Percentiles rank a stretch among this genome's conserved stretches.
phyloP scores from a whole-genome alignment of 2,888 invertebrate species.

The Acanthosepion lycidas region DNA sequence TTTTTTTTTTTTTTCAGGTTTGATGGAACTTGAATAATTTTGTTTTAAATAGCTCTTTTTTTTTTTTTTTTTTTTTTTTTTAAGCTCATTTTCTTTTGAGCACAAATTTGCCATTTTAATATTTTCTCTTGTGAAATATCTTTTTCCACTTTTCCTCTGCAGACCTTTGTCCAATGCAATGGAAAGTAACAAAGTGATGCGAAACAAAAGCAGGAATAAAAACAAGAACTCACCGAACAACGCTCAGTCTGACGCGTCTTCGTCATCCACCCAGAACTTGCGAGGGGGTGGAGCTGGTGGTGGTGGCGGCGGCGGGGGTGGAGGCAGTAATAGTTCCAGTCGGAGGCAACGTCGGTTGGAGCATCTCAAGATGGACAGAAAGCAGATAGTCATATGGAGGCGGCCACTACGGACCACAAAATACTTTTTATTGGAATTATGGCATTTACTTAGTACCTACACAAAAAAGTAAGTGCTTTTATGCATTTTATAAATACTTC shows the following conservation, averaged over 20 bases:
- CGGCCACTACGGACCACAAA: conserved; percentile 85
- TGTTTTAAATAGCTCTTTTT: neutral
- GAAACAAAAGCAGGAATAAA: conserved; percentile 44
- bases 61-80: neutral
- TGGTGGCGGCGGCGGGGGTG: neutral
- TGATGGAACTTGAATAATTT: too few relatives aligned
- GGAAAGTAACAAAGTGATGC: conserved; percentile 46
- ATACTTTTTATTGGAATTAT: conserved; percentile 85
- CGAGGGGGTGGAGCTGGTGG: neutral
- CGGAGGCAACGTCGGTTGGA: conserved; percentile 45
- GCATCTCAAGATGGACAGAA: conserved; percentile 55
- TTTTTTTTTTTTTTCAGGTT: too few relatives aligned
- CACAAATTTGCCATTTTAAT: neutral
- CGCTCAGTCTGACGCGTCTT: conserved; percentile 38
- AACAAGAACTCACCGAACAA: conserved; percentile 43
- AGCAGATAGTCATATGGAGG: conserved; percentile 84
- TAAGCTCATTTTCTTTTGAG: neutral
- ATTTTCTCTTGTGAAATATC: neutral
- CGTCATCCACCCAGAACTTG: conserved; percentile 41
- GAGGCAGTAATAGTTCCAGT: conserved; percentile 35
- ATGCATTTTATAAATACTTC: neutral
- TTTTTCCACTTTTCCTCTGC: neutral
- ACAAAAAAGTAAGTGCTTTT: conserved; percentile 78
- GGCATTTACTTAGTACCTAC: conserved; percentile 80
- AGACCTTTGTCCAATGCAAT: conserved; percentile 44